A percentile compares a stretch with the other conserved stretches of the same genome.
Evolutionary conservation across 53 echinoderm and acorn worm genomes (phyloP).

Genomic region (Paracentrotus lividus): DNA sequence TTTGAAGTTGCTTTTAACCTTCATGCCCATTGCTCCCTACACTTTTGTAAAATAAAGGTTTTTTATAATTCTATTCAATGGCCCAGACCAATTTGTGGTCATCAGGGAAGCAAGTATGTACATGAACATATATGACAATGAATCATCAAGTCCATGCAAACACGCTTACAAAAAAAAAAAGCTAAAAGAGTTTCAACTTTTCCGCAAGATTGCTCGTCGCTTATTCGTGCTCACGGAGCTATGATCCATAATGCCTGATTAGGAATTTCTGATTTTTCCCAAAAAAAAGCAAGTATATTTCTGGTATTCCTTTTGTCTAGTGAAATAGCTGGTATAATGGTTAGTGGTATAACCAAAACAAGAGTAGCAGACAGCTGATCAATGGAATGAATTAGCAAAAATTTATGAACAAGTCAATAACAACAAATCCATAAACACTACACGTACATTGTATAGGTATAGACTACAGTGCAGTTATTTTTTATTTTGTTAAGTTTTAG

Average conservation of each 20-base stretch:
- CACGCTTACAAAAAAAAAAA: not conserved
- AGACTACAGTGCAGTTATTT: not conserved
- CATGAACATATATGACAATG: not conserved
- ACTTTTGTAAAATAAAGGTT: not conserved
- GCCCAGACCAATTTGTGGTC: not conserved
- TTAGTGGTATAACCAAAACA: too few relatives aligned
- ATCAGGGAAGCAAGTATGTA: not conserved
- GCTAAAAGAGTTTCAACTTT: slow-evolving; percentile 30
- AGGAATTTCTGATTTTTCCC: too few relatives aligned
- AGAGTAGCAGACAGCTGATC: not conserved
- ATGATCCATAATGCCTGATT: slow-evolving; percentile 43
- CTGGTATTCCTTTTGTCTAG: slow-evolving; percentile 29
- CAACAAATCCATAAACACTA: not conserved
- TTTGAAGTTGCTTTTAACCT: not conserved
- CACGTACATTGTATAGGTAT: not conserved
- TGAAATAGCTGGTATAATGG: not conserved
- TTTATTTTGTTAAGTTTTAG: too few relatives aligned
- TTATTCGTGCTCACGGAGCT: slow-evolving; percentile 4
- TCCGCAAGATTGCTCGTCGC: slow-evolving; percentile 41
- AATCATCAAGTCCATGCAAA: slow-evolving; percentile 12
- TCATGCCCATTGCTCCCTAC: not conserved
- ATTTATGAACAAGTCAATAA: not conserved
- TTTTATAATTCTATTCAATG: not conserved
- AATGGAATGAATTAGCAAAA: slow-evolving; percentile 9
- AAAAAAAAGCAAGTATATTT: slow-evolving; percentile 11